Conservation (phyloP, 2,113 vertebrate species). For the Oncorhynchus keta region DNA sequence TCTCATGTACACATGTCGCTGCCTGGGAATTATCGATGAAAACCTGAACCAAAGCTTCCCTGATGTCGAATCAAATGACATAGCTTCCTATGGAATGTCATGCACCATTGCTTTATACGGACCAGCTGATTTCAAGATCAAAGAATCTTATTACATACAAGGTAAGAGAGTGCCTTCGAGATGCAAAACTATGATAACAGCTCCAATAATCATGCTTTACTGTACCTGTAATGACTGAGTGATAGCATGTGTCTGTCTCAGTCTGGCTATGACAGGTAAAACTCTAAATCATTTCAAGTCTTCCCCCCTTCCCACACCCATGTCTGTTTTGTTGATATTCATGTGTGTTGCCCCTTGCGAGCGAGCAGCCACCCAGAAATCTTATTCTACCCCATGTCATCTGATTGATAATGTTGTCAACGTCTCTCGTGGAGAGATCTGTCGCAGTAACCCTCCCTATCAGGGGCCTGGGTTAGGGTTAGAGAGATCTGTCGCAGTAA, state of each 20-base stretch:
- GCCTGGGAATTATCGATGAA: neutral
- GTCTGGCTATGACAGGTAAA: neutral
- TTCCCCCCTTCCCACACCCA: neutral
- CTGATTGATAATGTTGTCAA: conserved; percentile 24
- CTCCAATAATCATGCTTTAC: neutral
- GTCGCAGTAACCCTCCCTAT: conserved; percentile 25
- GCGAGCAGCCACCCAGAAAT: conserved; percentile 13
- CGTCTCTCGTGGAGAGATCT: conserved; percentile 12
- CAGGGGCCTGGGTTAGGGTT: conserved; percentile 19
- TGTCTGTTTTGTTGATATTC: neutral
- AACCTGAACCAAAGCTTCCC: neutral
- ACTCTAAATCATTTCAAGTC: neutral
- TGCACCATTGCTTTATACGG: neutral
- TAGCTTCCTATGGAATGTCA: neutral
- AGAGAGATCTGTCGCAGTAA: neutral
- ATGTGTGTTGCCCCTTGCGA: conserved; percentile 1
- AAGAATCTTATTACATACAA: neutral
- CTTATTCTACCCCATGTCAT: conserved; percentile 26
- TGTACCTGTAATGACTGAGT: neutral
- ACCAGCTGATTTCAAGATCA: neutral
- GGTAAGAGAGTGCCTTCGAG: neutral
- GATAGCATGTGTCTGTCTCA: neutral
- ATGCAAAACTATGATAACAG: neutral
- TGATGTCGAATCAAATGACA: neutral
- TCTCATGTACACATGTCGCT: neutral